Conservation (phyloP, 2,797 vertebrate species). For the Sarcoramphus papa region DNA sequence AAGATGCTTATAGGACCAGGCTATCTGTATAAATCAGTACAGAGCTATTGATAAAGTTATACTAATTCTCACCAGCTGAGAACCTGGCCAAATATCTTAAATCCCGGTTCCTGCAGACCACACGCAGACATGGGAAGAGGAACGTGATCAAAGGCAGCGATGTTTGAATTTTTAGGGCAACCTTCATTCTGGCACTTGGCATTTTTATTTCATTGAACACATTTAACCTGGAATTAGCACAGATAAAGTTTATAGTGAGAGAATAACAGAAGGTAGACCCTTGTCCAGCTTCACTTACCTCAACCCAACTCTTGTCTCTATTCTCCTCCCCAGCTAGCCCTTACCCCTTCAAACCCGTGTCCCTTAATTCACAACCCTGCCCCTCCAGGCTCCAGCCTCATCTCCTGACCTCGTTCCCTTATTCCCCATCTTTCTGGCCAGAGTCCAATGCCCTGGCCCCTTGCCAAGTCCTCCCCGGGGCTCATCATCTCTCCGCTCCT, state of each 20-base stretch:
- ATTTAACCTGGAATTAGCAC: background rate
- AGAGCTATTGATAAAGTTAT: background rate
- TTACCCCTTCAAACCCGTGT: background rate
- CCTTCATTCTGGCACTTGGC: constrained; percentile 13
- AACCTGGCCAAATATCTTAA: background rate
- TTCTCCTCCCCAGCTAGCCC: background rate
- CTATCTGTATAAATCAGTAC: background rate
- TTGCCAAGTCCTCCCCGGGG: background rate
- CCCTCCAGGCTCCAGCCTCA: background rate
- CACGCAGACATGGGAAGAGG: background rate
- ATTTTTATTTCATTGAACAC: background rate
- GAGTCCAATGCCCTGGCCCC: accelerated
- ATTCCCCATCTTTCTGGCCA: background rate
- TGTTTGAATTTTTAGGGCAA: constrained; percentile 1
- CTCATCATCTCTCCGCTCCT: accelerated
- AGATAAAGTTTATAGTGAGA: background rate
- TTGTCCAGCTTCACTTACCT: background rate
- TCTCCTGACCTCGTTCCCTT: background rate
- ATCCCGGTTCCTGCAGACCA: background rate
- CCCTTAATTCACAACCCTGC: background rate
- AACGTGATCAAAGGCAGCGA: background rate
- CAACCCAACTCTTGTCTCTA: background rate
- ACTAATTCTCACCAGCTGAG: background rate
- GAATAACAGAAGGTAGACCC: background rate
- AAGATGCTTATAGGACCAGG: background rate